phyloP scores from a whole-genome alignment of 2,797 vertebrate species.

The Paedocypris micromegethes region DNA sequence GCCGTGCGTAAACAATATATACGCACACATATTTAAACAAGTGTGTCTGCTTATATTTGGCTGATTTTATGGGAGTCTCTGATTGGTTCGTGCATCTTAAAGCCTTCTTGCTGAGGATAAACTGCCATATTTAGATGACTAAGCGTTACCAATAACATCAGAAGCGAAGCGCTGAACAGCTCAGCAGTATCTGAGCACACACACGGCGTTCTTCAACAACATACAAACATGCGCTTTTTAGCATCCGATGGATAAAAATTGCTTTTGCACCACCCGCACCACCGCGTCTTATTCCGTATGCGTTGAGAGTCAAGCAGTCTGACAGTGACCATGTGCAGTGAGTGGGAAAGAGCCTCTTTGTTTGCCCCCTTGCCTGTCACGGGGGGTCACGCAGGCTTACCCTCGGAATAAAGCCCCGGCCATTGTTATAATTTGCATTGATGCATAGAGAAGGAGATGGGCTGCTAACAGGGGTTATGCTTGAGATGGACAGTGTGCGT shows the following conservation, averaged over 20 bases:
- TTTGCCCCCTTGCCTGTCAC: conserved; percentile 64
- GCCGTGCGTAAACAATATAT: no score
- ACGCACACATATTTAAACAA: no score
- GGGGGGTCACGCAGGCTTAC: conserved; percentile 75
- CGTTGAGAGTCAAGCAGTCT: conserved; percentile 39
- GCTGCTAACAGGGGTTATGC: conserved; percentile 64
- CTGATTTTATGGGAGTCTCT: no score
- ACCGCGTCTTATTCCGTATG: conserved; percentile 37
- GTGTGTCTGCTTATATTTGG: no score
- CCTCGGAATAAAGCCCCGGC: conserved; percentile 68
- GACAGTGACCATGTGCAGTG: conserved; percentile 64
- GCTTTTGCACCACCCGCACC: conserved; percentile 21
- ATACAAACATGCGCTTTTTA: conserved; percentile 44
- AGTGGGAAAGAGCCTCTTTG: conserved; percentile 70
- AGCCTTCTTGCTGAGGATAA: neutral
- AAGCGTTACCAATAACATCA: conserved; percentile 36
- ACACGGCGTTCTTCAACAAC: conserved; percentile 22
- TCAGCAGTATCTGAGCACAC: conserved; percentile 37
- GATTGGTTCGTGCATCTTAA: no score
- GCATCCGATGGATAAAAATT: conserved; percentile 46
- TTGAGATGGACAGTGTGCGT: conserved; percentile 64
- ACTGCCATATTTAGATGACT: conserved; percentile 29
- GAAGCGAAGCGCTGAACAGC: conserved; percentile 26
- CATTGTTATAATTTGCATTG: conserved; percentile 78
- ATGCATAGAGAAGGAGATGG: conserved; percentile 64